Conservation (phyloP, 30 jellyfish, hydroid and myxozoan genomes). For the Aurelia aurita region DNA sequence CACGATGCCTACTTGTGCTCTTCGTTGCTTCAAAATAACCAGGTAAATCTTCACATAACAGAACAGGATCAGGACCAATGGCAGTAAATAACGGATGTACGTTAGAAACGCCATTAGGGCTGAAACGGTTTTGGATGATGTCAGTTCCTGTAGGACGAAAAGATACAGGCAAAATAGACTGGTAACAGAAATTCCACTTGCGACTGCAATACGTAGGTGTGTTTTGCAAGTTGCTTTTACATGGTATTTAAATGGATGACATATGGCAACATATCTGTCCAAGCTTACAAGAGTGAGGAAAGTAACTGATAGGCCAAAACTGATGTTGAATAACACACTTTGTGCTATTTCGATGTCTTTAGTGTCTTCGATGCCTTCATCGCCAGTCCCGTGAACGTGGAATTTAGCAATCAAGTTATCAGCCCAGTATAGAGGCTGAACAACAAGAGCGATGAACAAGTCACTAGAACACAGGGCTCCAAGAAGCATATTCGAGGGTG, state of each 20-base stretch:
- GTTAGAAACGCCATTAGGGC: no score
- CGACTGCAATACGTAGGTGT: no score
- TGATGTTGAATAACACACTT: neutral
- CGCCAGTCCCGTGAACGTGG: neutral
- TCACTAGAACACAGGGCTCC: conserved; percentile 23
- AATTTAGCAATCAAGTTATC: neutral
- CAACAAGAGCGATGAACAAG: neutral
- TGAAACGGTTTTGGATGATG: no score
- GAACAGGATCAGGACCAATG: neutral
- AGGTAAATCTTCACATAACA: neutral
- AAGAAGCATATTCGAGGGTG: conserved; percentile 31
- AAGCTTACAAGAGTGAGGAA: neutral
- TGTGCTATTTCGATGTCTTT: no score
- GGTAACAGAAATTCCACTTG: no score
- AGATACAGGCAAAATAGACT: no score
- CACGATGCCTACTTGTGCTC: neutral
- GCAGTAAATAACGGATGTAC: neutral
- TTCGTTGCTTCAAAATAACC: neutral
- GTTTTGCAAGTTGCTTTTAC: no score
- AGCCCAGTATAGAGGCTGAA: conserved; percentile 8
- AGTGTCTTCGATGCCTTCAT: neutral
- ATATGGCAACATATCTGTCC: conserved; percentile 1
- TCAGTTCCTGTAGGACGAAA: no score
- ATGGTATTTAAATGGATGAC: neutral
- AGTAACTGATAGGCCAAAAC: neutral